phyloP scores from a whole-genome alignment of 2,797 vertebrate genomes.

The Helarctos malayanus region DNA sequence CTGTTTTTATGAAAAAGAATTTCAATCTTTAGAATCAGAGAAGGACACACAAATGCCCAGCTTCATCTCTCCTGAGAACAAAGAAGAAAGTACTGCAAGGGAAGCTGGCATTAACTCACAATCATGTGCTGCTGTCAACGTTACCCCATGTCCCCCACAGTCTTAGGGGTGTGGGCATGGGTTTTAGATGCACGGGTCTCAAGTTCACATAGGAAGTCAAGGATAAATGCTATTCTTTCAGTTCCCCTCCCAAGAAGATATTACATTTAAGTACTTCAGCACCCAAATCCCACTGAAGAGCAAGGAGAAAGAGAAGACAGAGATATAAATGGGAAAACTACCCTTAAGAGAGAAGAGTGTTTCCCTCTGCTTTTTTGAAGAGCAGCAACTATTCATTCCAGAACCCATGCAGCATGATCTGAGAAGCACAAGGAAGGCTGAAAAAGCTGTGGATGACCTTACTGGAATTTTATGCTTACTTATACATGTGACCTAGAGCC shows the following conservation, averaged over 20 bases:
- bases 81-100: background rate
- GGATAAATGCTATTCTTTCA: conserved; percentile 16
- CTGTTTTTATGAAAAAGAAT: background rate
- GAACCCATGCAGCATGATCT: background rate
- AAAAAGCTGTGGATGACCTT: conserved; percentile 21
- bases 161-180: background rate
- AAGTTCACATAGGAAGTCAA: conserved; percentile 48
- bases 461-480: conserved; percentile 71
- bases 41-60: conserved; percentile 33
- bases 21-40: background rate
- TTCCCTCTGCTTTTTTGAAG: background rate
- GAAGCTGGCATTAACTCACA: background rate
- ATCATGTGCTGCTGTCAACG: background rate
- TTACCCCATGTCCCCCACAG: background rate
- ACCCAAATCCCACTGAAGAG: background rate
- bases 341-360: background rate
- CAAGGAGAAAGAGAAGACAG: background rate
- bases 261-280: background rate
- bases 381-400: background rate
- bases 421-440: background rate
- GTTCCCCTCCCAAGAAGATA: conserved; percentile 24
- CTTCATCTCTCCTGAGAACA: conserved; percentile 21
- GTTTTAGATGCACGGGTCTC: background rate
- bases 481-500: conserved; percentile 24
- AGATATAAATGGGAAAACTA: background rate